Percentiles rank a stretch among this genome's conserved stretches.
Evolutionary conservation across 2,113 vertebrate genomes (phyloP).

Genomic region (Mobula birostris): DNA sequence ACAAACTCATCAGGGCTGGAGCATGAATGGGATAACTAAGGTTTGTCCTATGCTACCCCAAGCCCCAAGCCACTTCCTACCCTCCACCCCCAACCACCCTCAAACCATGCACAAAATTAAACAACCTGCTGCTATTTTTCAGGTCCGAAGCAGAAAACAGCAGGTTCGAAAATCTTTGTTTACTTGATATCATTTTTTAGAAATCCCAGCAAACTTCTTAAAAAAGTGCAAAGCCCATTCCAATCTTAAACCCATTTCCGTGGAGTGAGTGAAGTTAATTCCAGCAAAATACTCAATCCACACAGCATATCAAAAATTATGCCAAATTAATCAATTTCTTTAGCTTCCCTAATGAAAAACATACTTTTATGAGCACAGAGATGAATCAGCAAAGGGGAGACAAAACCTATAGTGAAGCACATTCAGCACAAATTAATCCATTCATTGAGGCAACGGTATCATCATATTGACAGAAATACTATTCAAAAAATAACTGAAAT

Average conservation of each 20-base stretch:
- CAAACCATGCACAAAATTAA: background rate
- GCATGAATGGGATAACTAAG: background rate
- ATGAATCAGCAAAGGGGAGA: background rate
- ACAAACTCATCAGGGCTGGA: background rate
- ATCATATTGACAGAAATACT: background rate
- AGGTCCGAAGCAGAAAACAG: background rate
- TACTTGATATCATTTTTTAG: background rate
- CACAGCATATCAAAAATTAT: background rate
- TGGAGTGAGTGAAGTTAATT: background rate
- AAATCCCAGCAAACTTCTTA: background rate
- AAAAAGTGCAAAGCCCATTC: background rate
- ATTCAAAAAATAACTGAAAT: background rate
- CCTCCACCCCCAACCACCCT: background rate
- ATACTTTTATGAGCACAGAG: no score
- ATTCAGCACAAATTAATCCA: background rate
- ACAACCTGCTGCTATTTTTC: background rate
- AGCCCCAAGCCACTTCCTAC: no score
- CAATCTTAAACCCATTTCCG: background rate
- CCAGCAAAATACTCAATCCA: background rate
- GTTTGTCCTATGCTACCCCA: no score
- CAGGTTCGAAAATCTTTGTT: background rate
- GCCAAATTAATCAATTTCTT: background rate
- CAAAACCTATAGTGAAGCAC: background rate
- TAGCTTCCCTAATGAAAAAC: background rate
- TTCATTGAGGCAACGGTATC: background rate